Conservation (phyloP, 1,140 invertebrate genomes). For the Bombus turneri region DNA sequence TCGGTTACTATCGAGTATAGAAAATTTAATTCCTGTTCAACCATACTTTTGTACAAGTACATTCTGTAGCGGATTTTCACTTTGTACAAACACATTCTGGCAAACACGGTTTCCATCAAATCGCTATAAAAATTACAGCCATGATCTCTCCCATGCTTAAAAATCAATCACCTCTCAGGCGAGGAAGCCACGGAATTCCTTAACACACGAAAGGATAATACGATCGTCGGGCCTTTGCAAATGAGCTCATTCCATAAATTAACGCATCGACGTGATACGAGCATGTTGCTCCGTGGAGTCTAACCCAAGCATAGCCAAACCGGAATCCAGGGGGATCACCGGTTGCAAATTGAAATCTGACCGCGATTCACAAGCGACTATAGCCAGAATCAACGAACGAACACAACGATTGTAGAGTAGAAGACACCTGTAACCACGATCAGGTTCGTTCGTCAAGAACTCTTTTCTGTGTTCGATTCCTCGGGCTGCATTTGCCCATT, state of each 20-base stretch:
- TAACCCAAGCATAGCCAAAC: neutral
- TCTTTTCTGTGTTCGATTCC: neutral
- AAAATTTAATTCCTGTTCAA: no score
- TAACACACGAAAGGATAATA: neutral
- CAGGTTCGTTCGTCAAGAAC: neutral
- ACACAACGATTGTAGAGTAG: neutral
- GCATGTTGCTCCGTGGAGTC: neutral
- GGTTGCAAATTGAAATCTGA: neutral
- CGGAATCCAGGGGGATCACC: neutral
- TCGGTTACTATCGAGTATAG: no score
- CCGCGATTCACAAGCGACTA: neutral
- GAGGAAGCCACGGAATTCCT: no score
- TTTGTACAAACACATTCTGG: no score
- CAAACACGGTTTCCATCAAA: no score
- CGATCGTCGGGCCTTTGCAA: neutral
- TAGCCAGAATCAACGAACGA: neutral
- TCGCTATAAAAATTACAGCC: neutral
- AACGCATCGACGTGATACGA: neutral
- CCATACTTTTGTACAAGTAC: no score
- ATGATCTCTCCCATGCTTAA: neutral
- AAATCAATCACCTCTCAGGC: neutral
- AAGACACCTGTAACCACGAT: slow-evolving; percentile 25
- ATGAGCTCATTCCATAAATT: slow-evolving; percentile 5
- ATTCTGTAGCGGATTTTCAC: no score
- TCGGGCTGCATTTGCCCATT: neutral